phyloP scores from a whole-genome alignment of 1,140 invertebrate species.

The Rhopalosiphum padi region DNA sequence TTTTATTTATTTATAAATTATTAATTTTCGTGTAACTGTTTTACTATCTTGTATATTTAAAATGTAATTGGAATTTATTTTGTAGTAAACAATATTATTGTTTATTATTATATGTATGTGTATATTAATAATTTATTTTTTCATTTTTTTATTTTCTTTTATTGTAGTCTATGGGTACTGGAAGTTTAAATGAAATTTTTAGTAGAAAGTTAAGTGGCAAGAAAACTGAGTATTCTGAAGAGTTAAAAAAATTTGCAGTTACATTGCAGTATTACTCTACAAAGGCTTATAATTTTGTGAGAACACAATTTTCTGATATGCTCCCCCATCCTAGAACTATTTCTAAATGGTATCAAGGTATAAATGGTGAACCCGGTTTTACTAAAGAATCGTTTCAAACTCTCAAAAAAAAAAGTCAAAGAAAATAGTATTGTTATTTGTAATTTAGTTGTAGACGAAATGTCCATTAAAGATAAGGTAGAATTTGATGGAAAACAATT shows the following conservation, averaged over 20 bases:
- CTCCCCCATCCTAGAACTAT: constrained; percentile 19
- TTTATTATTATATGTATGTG: too few species aligned
- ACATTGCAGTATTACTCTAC: constrained; percentile 42
- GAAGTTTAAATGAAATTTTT: not conserved
- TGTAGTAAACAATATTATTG: too few species aligned
- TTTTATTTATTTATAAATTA: not conserved
- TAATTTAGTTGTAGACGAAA: constrained; percentile 60
- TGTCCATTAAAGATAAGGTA: constrained; percentile 60
- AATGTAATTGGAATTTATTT: not conserved
- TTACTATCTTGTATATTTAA: constrained; percentile 7
- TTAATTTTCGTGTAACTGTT: not conserved
- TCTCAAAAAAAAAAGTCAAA: not conserved
- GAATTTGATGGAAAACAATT: constrained; percentile 60
- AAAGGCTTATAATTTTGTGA: constrained; percentile 34
- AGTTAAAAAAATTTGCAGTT: constrained; percentile 58
- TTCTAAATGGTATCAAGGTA: constrained; percentile 15
- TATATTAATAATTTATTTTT: not conserved
- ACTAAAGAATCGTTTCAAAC: constrained; percentile 35
- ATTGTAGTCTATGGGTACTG: not conserved
- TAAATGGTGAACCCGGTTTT: constrained; percentile 37
- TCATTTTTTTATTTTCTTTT: not conserved
- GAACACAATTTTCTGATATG: constrained; percentile 5
- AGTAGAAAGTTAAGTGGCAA: not conserved
- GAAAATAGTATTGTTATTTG: constrained; percentile 1
- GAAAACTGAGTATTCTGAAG: constrained; percentile 60